These are phyloP conservation scores for Australoheros scitulus DNA, from an alignment of 2,113 vertebrate species.

Conservation along the genomic window DNA sequence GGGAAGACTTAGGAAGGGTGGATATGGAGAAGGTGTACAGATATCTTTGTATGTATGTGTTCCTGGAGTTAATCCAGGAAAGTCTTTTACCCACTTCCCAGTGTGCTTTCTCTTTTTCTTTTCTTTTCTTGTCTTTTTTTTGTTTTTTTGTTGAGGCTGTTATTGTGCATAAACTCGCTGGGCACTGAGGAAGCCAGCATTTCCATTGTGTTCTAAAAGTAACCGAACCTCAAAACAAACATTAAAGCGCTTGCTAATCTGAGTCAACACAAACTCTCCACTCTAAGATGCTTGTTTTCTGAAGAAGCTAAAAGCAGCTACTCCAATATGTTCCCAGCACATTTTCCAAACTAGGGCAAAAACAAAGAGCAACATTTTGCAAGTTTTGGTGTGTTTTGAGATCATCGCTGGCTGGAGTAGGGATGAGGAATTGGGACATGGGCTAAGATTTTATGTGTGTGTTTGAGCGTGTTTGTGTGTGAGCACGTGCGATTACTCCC, in stretches of 20 bases:
- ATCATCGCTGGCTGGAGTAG: conserved; percentile 62
- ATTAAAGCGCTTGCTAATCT: conserved; percentile 19
- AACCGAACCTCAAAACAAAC: conserved; percentile 7
- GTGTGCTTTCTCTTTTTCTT: conserved; percentile 39
- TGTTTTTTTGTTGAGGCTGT: conserved; percentile 37
- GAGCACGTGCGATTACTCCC: conserved; percentile 73
- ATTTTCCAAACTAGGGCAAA: conserved; percentile 42
- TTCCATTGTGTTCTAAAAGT: conserved; percentile 52
- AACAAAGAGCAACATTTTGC: conserved; percentile 38
- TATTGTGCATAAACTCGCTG: conserved; percentile 38
- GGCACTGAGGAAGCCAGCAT: conserved; percentile 20
- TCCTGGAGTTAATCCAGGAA: conserved; percentile 65
- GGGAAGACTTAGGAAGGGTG: conserved; percentile 19
- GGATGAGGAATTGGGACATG: conserved; percentile 33
- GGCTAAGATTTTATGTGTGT: conserved; percentile 34
- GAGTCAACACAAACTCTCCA: background rate
- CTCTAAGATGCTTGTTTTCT: background rate
- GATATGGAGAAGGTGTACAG: conserved; percentile 34
- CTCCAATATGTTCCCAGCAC: background rate
- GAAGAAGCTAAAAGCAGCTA: background rate
- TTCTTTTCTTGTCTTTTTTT: conserved; percentile 20
- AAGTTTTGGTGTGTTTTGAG: conserved; percentile 60
- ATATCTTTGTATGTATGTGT: conserved; percentile 47
- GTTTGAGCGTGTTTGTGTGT: conserved; percentile 29
- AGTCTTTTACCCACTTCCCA: conserved; percentile 66